Evolutionary conservation across 1,140 invertebrate species (phyloP), one percentile per base, ranked within the genome.

Genomic region (Wasmannia auropunctata): DNA sequence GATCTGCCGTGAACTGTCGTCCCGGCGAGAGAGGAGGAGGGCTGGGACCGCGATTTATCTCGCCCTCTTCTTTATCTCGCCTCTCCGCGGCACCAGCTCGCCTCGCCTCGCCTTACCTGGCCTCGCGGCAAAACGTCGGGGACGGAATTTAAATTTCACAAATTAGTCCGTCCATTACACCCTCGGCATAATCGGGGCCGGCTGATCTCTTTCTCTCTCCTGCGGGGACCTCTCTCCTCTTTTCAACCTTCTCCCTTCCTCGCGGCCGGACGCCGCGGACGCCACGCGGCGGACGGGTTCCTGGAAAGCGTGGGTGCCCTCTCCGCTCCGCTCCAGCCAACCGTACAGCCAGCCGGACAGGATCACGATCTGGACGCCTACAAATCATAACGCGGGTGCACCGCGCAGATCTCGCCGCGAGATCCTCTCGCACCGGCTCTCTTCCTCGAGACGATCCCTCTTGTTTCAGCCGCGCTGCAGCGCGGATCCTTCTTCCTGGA

Each of bases 111-210:
- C 67, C 54, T 77, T 87, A 87, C 83, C 85, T 89, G 43, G 76
- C 67, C 75, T 81, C 87, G 91, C 86, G 91, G 87, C 89, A 91
- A 93, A 92, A 93, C 90, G 88, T 92, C 90, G 91, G 92, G 91
- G 91, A 91, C 92, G 94, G 94, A 95, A 95, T 95, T 95, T 95
- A 94, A 95, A 95, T 95, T 94, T 95, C 94, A 91, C 94, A 95
- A 95, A 95, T 95, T 95, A 95, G 94, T 95, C 93, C 91, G 92
- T 94, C 94, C 94, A 95, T 95, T 95, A 95, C 94, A 95, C 92
- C 92, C 91, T 90, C 91, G 92, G 88, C 90, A 88, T 90, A 93
- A 94, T 94, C 94, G 87, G 75, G 79, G 49, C 63, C 70, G 84
- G 90, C 87, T 93, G 90, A 93, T 94, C 93, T 93, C 19, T 25